Percentiles rank a stretch among this genome's conserved stretches.
Conservation (phyloP, 1,140 invertebrate species). For the Zaprionus nigranus region DNA sequence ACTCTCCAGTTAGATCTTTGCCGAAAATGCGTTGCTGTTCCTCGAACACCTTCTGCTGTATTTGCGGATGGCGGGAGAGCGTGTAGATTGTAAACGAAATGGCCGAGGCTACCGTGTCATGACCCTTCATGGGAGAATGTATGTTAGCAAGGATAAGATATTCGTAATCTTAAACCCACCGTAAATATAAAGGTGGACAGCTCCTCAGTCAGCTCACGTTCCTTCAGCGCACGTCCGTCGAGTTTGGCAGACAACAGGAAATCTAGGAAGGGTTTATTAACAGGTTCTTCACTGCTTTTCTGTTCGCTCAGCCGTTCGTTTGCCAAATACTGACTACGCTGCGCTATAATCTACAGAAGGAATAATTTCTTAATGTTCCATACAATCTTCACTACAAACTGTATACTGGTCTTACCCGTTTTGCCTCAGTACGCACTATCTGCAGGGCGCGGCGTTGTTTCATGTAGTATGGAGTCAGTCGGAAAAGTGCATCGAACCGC, state of each 20-base stretch:
- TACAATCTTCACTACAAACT: too few species aligned
- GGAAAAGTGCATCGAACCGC: constrained; percentile 75
- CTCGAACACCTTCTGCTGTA: constrained; percentile 86
- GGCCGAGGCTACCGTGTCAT: constrained; percentile 71
- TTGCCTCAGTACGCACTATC: constrained; percentile 54
- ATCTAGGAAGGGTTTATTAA: constrained; percentile 66
- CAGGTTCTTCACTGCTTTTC: not conserved
- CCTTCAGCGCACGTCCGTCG: constrained; percentile 86
- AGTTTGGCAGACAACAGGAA: constrained; percentile 79
- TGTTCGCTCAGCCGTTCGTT: not conserved
- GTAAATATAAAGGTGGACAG: constrained; percentile 91
- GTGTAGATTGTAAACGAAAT: constrained; percentile 76
- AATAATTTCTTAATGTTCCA: not conserved
- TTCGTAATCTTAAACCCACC: constrained; percentile 84
- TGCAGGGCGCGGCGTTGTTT: constrained; percentile 66
- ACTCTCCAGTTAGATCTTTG: constrained; percentile 57
- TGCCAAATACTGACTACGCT: constrained; percentile 46
- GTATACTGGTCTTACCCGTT: constrained; percentile 35
- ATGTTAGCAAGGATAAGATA: not conserved
- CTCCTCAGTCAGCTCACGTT: constrained; percentile 89
- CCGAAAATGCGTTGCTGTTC: constrained; percentile 87
- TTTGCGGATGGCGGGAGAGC: constrained; percentile 65
- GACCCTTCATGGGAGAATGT: constrained; percentile 85
- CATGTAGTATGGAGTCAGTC: constrained; percentile 71
- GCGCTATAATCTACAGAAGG: constrained; percentile 50